These are phyloP conservation scores for Galaxias olidus DNA, from an alignment of 2,797 vertebrate species.

Conservation along the genomic window DNA sequence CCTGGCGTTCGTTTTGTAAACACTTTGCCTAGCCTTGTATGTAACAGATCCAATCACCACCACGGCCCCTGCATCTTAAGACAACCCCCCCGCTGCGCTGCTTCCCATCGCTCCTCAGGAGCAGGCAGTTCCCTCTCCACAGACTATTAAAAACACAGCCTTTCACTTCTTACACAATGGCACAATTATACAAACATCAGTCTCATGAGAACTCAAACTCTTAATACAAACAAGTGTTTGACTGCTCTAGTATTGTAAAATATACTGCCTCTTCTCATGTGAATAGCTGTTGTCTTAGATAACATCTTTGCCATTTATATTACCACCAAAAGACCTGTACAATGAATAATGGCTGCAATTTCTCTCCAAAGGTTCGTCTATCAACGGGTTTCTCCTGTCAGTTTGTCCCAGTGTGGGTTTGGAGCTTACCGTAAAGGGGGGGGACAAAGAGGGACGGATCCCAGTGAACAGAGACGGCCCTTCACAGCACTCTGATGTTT, in stretches of 20 bases:
- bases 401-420: neutral
- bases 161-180: neutral
- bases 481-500: constrained; percentile 34
- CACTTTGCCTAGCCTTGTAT: constrained; percentile 64
- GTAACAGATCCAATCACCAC: constrained; percentile 67
- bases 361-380: neutral
- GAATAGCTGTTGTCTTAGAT: neutral
- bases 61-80: constrained; percentile 45
- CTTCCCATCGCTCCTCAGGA: constrained; percentile 15
- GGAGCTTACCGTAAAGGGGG: constrained; percentile 1
- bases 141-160: neutral
- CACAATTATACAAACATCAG: neutral
- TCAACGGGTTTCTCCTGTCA: constrained; percentile 4
- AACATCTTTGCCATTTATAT: neutral
- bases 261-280: neutral
- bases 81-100: constrained; percentile 25
- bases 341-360: neutral
- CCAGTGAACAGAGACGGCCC: constrained; percentile 20
- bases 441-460: constrained; percentile 19
- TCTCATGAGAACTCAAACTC: constrained; percentile 7
- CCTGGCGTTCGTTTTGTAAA: constrained; percentile 60
- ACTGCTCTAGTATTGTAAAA: neutral
- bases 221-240: neutral
- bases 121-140: neutral
- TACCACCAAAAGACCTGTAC: neutral